phyloP scores from a whole-genome alignment of 2,113 vertebrate species.

The Aegotheles bennettii region DNA sequence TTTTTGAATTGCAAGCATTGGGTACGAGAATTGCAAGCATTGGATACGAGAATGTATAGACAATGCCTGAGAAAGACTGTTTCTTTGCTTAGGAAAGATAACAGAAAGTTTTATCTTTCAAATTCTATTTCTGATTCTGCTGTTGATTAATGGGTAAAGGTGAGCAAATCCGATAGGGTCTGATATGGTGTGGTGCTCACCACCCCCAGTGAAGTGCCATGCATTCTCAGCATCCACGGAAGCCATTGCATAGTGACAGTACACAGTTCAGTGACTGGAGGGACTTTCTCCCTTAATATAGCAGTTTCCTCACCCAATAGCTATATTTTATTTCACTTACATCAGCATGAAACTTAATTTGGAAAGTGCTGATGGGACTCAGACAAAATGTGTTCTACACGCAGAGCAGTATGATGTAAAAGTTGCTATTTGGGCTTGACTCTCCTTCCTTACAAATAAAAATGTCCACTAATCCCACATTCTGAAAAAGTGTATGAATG shows the following conservation, averaged over 20 bases:
- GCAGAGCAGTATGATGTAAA: not conserved
- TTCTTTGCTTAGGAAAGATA: not conserved
- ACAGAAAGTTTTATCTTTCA: not conserved
- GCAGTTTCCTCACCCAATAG: conserved; percentile 2
- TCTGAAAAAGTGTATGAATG: not conserved
- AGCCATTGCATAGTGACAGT: not conserved
- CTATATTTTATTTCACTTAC: conserved; percentile 43
- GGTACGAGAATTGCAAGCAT: not conserved
- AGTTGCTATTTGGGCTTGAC: not conserved
- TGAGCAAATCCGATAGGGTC: not conserved
- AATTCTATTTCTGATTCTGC: not conserved
- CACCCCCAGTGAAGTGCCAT: not conserved
- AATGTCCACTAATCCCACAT: not conserved
- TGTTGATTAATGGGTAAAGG: not conserved
- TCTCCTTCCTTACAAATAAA: not conserved
- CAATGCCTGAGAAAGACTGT: not conserved
- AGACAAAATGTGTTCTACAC: not conserved
- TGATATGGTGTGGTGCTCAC: not conserved
- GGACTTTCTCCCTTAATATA: conserved; percentile 9
- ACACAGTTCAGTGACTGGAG: not conserved
- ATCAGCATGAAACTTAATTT: conserved; percentile 45
- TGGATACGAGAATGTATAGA: not conserved
- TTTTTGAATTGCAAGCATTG: not conserved
- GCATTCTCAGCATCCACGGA: not conserved
- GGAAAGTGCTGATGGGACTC: conserved; percentile 21